A percentile compares a stretch with the other conserved stretches of the same genome.
These are phyloP conservation scores for Pseudomyrmex concolor DNA, from an alignment of 1,140 invertebrate genomes.

Conservation along the genomic window DNA sequence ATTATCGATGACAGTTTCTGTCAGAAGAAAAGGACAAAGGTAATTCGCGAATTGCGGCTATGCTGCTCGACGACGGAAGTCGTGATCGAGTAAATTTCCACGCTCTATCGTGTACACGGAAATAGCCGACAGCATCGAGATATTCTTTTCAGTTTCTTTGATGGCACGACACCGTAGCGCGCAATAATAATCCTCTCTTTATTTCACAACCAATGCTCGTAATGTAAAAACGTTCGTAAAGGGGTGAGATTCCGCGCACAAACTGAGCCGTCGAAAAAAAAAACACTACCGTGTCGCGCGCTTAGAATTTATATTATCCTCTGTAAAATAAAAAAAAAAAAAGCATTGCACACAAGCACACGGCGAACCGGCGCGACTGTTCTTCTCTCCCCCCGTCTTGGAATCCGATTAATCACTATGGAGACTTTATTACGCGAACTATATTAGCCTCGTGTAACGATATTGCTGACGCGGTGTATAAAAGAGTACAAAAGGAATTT, in stretches of 20 bases:
- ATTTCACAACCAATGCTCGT: not conserved
- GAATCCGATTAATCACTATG: conserved; percentile 28
- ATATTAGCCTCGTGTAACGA: conserved; percentile 10
- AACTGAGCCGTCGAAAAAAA: not conserved
- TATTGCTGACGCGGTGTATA: conserved; percentile 23
- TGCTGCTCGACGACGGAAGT: conserved; percentile 33
- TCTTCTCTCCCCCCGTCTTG: not conserved
- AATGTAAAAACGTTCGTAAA: not conserved
- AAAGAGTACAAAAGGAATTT: conserved; percentile 43
- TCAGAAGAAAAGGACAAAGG: conserved; percentile 65
- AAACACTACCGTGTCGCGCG: not conserved
- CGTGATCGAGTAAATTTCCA: conserved; percentile 60
- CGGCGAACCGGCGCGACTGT: not conserved
- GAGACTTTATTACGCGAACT: conserved; percentile 3
- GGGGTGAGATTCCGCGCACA: not conserved
- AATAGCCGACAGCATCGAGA: not conserved
- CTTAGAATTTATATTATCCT: conserved; percentile 21
- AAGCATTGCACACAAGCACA: not conserved
- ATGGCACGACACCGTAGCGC: not conserved
- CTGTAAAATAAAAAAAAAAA: not conserved
- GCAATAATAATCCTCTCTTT: not conserved
- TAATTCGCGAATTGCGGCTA: conserved; percentile 60
- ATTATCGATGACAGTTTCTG: conserved; percentile 58
- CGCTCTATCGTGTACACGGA: conserved; percentile 13
- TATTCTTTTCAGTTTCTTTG: not conserved